These are phyloP conservation scores for Leptopilina drosophilae DNA, from an alignment of 2,888 invertebrate genomes.

Conservation along the genomic window DNA sequence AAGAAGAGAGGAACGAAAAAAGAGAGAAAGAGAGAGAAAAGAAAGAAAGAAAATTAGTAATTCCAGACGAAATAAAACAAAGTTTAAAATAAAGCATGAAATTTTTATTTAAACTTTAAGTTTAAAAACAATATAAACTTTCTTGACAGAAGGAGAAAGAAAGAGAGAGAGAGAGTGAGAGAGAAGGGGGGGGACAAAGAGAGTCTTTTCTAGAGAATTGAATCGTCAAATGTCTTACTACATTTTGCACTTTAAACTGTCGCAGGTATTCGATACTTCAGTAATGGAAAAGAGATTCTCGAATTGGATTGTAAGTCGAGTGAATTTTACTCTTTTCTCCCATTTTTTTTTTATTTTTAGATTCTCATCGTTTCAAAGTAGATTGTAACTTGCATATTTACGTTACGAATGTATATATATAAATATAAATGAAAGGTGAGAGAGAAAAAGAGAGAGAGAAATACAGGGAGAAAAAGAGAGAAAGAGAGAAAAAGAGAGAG, in stretches of 20 bases:
- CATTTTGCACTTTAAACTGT: conserved; percentile 32
- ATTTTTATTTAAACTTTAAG: conserved; percentile 10
- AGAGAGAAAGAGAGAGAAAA: neutral
- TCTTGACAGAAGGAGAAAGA: neutral
- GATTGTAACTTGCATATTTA: conserved; percentile 54
- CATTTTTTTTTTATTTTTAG: conserved; percentile 24
- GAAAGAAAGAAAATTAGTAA: neutral
- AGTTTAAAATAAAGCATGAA: neutral
- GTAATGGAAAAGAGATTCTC: conserved; percentile 18
- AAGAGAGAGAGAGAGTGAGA: too few relatives aligned
- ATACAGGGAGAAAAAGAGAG: too few relatives aligned
- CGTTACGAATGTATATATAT: conserved; percentile 38
- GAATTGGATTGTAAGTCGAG: neutral
- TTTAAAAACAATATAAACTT: conserved; percentile 28
- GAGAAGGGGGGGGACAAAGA: too few relatives aligned
- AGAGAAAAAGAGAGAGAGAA: neutral
- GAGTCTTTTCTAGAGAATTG: neutral
- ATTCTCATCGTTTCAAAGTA: conserved; percentile 38
- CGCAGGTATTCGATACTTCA: conserved; percentile 28
- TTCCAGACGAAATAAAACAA: neutral
- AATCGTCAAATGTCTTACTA: conserved; percentile 32
- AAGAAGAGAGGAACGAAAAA: neutral
- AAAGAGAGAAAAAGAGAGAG: too few relatives aligned
- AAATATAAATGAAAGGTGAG: conserved; percentile 10
- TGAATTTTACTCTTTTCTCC: neutral